A percentile compares a stretch with the other conserved stretches of the same genome.
Conservation (phyloP, 2,797 vertebrate species). For the Clarias fuscus region DNA sequence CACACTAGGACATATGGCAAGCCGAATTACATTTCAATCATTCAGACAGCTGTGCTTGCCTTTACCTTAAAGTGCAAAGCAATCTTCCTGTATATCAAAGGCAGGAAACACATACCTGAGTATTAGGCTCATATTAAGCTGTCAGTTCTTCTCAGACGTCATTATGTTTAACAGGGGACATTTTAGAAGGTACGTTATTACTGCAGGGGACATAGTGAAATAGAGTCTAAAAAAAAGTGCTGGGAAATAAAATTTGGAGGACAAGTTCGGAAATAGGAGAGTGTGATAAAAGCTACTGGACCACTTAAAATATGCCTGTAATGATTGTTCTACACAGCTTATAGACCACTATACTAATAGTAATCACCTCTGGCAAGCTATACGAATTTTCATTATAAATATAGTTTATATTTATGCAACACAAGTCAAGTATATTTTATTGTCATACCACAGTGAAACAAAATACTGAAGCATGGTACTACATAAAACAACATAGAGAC, state of each 20-base stretch:
- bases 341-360: not conserved
- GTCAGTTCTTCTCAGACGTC: conserved; percentile 50
- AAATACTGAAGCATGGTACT: too few relatives aligned
- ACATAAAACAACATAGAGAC: too few relatives aligned
- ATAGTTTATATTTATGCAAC: conserved; percentile 1
- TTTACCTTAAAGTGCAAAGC: conserved; percentile 58
- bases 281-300: conserved; percentile 2
- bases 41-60: conserved; percentile 46
- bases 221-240: conserved; percentile 34
- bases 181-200: conserved; percentile 47
- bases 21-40: conserved; percentile 55
- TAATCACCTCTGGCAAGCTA: not conserved
- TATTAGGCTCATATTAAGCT: conserved; percentile 55
- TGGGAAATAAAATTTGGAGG: conserved; percentile 36
- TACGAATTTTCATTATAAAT: not conserved
- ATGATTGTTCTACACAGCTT: conserved; percentile 7
- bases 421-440: too few relatives aligned
- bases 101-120: conserved; percentile 54
- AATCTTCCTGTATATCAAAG: conserved; percentile 53
- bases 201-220: conserved; percentile 39
- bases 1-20: conserved; percentile 30
- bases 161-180: conserved; percentile 49
- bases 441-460: too few relatives aligned
- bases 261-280: conserved; percentile 26
- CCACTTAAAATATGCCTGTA: not conserved